Percentiles rank a stretch among this genome's conserved stretches.
phyloP scores from a whole-genome alignment of 2,113 vertebrate species.

The Chunga burmeisteri region DNA sequence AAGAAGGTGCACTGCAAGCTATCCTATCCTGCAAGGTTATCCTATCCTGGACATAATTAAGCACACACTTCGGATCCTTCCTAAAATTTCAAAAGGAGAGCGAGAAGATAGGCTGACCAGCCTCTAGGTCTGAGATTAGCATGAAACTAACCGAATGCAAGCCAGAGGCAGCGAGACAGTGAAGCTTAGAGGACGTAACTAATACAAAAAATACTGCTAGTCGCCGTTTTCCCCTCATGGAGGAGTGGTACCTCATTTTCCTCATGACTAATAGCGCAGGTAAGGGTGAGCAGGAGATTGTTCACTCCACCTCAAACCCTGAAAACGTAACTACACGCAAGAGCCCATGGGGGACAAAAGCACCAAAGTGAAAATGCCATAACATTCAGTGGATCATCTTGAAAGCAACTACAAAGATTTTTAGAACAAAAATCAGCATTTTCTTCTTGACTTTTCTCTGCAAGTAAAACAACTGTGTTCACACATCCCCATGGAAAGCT shows the following conservation, averaged over 20 bases:
- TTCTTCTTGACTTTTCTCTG: neutral
- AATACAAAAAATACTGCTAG: neutral
- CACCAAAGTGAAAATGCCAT: neutral
- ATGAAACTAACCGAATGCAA: neutral
- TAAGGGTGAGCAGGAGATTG: neutral
- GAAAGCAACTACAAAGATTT: neutral
- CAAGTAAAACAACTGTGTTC: neutral
- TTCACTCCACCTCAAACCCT: neutral
- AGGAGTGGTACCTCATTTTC: neutral
- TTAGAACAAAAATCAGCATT: neutral
- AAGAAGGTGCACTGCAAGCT: neutral
- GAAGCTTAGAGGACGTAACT: neutral
- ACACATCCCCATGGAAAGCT: neutral
- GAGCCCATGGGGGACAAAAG: neutral
- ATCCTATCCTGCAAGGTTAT: neutral
- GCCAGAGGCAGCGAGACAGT: neutral
- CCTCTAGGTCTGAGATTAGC: neutral
- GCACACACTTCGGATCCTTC: neutral
- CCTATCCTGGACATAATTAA: neutral
- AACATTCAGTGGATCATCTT: neutral
- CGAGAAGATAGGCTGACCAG: neutral
- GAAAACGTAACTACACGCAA: rapidly evolving
- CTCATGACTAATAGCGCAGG: neutral
- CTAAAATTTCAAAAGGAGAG: neutral
- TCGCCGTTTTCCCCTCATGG: neutral